phyloP scores from a whole-genome alignment of 1,140 invertebrate species.

The Drosophila burlai region DNA sequence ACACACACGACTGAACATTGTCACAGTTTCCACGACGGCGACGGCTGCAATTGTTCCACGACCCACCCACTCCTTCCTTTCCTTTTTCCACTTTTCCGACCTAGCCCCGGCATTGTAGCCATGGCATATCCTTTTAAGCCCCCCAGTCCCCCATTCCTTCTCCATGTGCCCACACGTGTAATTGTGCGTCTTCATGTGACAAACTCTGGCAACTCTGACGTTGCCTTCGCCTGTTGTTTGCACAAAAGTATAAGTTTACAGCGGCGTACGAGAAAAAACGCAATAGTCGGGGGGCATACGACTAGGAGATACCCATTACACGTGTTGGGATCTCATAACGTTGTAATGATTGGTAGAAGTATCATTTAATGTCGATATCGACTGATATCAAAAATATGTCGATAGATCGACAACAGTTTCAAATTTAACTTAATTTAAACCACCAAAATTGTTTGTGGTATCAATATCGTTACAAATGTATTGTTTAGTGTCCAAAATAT shows the following conservation, averaged over 20 bases:
- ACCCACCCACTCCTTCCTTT: not conserved
- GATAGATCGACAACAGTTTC: too few species aligned
- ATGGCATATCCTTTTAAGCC: slow-evolving; percentile 67
- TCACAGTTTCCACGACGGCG: slow-evolving; percentile 71
- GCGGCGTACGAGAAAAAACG: slow-evolving; percentile 26
- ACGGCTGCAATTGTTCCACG: slow-evolving; percentile 65
- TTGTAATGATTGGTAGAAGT: too few species aligned
- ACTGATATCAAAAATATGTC: too few species aligned
- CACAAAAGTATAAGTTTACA: slow-evolving; percentile 77
- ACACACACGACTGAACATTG: slow-evolving; percentile 80
- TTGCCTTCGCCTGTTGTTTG: slow-evolving; percentile 63
- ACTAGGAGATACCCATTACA: not conserved
- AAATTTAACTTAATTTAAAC: too few species aligned
- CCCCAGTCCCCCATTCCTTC: not conserved
- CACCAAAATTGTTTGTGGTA: too few species aligned
- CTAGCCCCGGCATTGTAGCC: slow-evolving; percentile 25
- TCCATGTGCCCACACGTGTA: slow-evolving; percentile 44
- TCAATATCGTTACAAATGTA: too few species aligned
- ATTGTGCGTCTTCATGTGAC: slow-evolving; percentile 76
- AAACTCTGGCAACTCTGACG: slow-evolving; percentile 63
- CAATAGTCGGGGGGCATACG: not conserved
- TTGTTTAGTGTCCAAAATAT: not conserved
- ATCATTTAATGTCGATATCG: too few species aligned
- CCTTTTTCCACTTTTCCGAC: slow-evolving; percentile 3
- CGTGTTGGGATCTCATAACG: too few species aligned